These are phyloP conservation scores for Aricia agestis DNA, from an alignment of 1,140 invertebrate species.

Conservation along the genomic window DNA sequence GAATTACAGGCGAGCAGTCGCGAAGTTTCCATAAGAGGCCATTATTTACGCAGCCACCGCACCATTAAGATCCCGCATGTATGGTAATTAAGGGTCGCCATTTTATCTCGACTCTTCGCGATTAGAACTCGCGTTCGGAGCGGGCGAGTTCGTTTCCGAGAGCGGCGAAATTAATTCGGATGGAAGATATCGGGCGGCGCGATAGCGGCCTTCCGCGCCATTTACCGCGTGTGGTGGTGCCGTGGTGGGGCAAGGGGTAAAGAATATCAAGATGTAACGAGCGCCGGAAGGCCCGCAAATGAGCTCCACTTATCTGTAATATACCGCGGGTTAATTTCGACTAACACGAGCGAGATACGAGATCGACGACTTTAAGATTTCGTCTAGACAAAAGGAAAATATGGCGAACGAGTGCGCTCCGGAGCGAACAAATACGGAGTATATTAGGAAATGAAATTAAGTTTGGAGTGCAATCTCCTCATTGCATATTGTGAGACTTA, in stretches of 20 bases:
- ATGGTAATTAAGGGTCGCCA: slow-evolving; percentile 74
- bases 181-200: slow-evolving; percentile 71
- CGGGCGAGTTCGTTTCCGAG: slow-evolving; percentile 66
- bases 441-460: slow-evolving; percentile 74
- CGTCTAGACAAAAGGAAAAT: slow-evolving; percentile 75
- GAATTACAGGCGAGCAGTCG: slow-evolving; percentile 72
- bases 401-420: slow-evolving; percentile 61
- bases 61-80: slow-evolving; percentile 75
- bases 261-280: slow-evolving; percentile 76
- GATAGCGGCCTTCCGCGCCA: slow-evolving; percentile 73
- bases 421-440: slow-evolving; percentile 57
- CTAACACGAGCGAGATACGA: slow-evolving; percentile 68
- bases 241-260: slow-evolving; percentile 54
- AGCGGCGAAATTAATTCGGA: slow-evolving; percentile 74
- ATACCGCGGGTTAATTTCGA: slow-evolving; percentile 73
- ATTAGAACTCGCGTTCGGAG: slow-evolving; percentile 66
- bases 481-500: slow-evolving; percentile 40
- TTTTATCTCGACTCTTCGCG: slow-evolving; percentile 72
- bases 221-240: slow-evolving; percentile 72
- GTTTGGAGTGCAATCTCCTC: slow-evolving; percentile 64
- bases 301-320: slow-evolving; percentile 74
- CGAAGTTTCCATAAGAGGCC: slow-evolving; percentile 74
- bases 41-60: slow-evolving; percentile 73
- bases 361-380: slow-evolving; percentile 63
- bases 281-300: slow-evolving; percentile 74